A percentile compares a stretch with the other conserved stretches of the same genome.
Conservation (phyloP, 2,113 vertebrate genomes). For the Chionis minor region DNA sequence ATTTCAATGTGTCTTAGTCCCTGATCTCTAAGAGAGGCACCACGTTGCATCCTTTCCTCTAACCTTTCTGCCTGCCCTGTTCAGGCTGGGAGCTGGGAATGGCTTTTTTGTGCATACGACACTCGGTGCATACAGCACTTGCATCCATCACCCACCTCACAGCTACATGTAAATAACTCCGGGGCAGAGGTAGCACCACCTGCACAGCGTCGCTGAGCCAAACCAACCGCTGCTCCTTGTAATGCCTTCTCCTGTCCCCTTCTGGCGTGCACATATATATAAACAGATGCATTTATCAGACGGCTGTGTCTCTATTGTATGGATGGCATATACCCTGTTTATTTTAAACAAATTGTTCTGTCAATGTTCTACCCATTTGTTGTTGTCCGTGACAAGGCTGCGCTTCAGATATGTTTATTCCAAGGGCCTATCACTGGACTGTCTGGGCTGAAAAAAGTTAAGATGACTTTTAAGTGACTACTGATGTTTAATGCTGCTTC, state of each 20-base stretch:
- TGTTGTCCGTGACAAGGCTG: background rate
- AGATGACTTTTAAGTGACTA: background rate
- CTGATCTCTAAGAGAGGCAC: background rate
- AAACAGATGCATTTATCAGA: conserved; percentile 6
- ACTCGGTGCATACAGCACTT: background rate
- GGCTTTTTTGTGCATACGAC: background rate
- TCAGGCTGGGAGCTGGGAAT: background rate
- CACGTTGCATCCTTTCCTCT: rapidly evolving
- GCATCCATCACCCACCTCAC: background rate
- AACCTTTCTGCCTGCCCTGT: background rate
- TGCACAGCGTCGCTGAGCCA: rapidly evolving
- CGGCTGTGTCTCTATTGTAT: background rate
- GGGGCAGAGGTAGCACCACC: background rate
- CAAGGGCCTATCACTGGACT: background rate
- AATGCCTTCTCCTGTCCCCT: background rate
- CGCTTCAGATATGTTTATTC: background rate
- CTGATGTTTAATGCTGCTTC: background rate
- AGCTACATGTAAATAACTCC: rapidly evolving
- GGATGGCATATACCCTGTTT: background rate
- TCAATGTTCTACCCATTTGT: background rate
- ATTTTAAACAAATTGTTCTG: background rate
- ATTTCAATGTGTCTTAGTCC: background rate
- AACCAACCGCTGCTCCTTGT: background rate
- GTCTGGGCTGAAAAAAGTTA: background rate
- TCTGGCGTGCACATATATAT: background rate